These are phyloP conservation scores for Ctena decussata DNA, from an alignment of 2,888 invertebrate species.

Conservation along the genomic window DNA sequence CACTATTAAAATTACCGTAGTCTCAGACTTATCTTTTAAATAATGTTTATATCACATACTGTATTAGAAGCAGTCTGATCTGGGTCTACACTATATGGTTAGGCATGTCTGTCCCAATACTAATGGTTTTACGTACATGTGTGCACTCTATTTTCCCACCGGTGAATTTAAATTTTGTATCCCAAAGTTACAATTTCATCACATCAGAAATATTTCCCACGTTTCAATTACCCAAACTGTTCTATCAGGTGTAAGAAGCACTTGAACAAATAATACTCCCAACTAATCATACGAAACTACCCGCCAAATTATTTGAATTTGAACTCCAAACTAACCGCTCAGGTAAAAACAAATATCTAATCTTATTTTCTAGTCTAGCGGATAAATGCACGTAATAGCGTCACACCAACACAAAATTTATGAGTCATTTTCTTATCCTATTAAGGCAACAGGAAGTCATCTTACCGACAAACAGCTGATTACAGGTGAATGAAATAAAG, in stretches of 20 bases:
- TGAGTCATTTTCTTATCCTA: constrained; percentile 6
- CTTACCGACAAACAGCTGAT: background rate
- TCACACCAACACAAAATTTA: background rate
- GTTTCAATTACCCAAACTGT: background rate
- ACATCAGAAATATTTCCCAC: background rate
- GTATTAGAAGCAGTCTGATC: no score
- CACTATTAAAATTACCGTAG: no score
- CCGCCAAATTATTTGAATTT: constrained; percentile 5
- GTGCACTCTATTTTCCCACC: no score
- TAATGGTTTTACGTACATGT: no score
- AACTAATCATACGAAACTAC: background rate
- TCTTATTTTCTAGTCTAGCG: background rate
- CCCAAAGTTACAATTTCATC: background rate
- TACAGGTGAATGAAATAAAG: background rate
- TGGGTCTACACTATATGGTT: no score
- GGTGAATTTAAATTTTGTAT: no score
- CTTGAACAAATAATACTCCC: no score
- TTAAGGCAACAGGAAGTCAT: background rate
- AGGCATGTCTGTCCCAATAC: no score
- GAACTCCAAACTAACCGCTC: background rate
- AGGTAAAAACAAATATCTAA: constrained; percentile 9
- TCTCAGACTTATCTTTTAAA: no score
- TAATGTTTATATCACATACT: no score
- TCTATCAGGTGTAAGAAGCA: no score
- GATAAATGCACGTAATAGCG: background rate